phyloP scores from a whole-genome alignment of 2,888 invertebrate species.

The Disparrhopalites patrizii region DNA sequence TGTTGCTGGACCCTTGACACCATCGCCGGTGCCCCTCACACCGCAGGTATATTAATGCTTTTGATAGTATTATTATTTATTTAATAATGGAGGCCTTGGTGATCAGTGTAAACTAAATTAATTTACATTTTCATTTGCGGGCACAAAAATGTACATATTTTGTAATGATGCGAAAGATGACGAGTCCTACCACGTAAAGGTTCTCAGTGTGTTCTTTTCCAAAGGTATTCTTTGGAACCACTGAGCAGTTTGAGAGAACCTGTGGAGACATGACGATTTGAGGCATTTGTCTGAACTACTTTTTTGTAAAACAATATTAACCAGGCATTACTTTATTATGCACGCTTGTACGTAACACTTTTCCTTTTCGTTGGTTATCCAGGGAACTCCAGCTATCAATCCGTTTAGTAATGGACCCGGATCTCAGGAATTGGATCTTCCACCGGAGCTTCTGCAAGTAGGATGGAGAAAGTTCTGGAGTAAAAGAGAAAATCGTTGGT shows the following conservation, averaged over 20 bases:
- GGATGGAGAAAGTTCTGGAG: conserved; percentile 98
- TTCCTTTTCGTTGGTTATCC: conserved; percentile 2
- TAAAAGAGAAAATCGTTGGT: conserved; percentile 87
- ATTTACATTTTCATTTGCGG: too few species aligned
- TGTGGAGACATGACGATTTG: conserved; percentile 17
- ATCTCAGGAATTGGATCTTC: conserved; percentile 55
- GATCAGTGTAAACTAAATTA: too few species aligned
- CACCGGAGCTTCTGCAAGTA: conserved; percentile 69
- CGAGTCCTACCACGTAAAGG: conserved; percentile 40
- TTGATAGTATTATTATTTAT: background rate
- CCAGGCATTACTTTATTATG: too few species aligned
- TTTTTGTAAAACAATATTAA: too few species aligned
- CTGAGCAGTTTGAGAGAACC: background rate
- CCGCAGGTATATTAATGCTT: conserved; percentile 49
- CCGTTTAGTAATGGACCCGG: conserved; percentile 53
- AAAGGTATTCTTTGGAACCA: conserved; percentile 27
- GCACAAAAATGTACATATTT: conserved; percentile 1
- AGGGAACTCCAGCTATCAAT: conserved; percentile 50
- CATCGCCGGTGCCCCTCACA: conserved; percentile 51
- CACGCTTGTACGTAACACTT: too few species aligned
- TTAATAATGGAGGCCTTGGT: too few species aligned
- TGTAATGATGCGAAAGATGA: conserved; percentile 46
- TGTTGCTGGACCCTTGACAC: conserved; percentile 28
- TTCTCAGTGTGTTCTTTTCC: conserved; percentile 2
- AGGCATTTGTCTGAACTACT: conserved; percentile 32